Percentiles rank a stretch among this genome's conserved stretches.
Conservation (phyloP, 2,888 invertebrate genomes). For the Dynastes grantii region DNA sequence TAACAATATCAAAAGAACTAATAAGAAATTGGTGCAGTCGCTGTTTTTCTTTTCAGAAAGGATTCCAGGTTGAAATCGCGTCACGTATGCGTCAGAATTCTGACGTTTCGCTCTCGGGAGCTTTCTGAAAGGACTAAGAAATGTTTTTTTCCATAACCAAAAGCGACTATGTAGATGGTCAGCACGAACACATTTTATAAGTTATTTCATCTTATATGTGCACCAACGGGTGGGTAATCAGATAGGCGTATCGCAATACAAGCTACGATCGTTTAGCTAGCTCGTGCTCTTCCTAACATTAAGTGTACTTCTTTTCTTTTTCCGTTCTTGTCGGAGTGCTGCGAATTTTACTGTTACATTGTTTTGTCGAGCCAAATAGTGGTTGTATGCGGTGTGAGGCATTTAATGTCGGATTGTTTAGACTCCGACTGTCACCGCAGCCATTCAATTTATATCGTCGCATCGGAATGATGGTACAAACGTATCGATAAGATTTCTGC, state of each 20-base stretch:
- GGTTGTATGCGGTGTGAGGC: conserved; percentile 14
- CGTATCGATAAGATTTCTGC: not conserved
- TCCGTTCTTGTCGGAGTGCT: not conserved
- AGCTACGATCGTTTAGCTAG: conserved; percentile 6
- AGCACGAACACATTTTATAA: too few species aligned
- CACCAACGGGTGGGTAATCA: conserved; percentile 3
- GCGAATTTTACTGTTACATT: conserved; percentile 43
- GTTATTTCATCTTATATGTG: too few species aligned
- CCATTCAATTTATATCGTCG: conserved; percentile 29
- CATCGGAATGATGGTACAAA: conserved; percentile 25
- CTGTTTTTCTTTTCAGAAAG: too few species aligned
- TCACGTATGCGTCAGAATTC: too few species aligned
- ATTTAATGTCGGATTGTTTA: conserved; percentile 37
- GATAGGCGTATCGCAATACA: not conserved
- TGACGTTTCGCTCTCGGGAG: too few species aligned
- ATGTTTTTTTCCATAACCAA: too few species aligned
- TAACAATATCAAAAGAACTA: too few species aligned
- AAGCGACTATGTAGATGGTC: too few species aligned
- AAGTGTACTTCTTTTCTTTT: conserved; percentile 2
- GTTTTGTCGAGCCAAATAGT: conserved; percentile 23
- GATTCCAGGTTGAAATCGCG: too few species aligned
- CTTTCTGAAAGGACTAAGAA: too few species aligned
- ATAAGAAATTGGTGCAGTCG: too few species aligned
- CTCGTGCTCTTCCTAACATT: conserved; percentile 24
- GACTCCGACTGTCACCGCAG: conserved; percentile 7